Evolutionary conservation across 2,888 invertebrate genomes (phyloP).

Genomic region (Noctua comes): DNA sequence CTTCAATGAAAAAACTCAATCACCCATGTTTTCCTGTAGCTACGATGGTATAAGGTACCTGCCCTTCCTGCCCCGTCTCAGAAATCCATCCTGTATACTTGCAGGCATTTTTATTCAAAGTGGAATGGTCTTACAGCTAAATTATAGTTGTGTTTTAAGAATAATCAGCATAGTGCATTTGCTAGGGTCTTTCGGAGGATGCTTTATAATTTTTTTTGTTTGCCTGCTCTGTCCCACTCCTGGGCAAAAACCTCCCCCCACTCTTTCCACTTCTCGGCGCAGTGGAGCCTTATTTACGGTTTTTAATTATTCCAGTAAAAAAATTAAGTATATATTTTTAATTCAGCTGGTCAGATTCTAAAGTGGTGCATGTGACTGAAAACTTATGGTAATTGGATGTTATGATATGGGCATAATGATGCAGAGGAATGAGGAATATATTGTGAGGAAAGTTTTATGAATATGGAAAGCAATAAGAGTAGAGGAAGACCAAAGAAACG

Average conservation of each 20-base stretch:
- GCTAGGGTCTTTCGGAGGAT: neutral
- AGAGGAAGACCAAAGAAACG: neutral
- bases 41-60: neutral
- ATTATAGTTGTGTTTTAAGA: neutral
- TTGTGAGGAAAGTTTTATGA: neutral
- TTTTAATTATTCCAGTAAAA: neutral
- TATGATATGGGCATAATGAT: neutral
- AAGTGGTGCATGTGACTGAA: neutral
- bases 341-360: neutral
- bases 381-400: neutral
- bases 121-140: too few relatives aligned
- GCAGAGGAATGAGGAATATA: neutral
- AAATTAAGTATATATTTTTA: neutral
- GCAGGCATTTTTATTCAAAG: neutral
- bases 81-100: neutral
- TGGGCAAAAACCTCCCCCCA: too few relatives aligned
- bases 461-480: neutral
- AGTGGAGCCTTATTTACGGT: too few relatives aligned
- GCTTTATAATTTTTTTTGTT: too few relatives aligned
- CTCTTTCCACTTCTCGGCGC: too few relatives aligned
- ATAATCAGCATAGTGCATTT: neutral
- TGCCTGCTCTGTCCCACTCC: too few relatives aligned
- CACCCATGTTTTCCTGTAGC: neutral
- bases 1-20: neutral
- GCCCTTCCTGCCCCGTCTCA: neutral